Evolutionary conservation across 2,113 vertebrate species (phyloP).

Genomic region (Brachirus orientalis): DNA sequence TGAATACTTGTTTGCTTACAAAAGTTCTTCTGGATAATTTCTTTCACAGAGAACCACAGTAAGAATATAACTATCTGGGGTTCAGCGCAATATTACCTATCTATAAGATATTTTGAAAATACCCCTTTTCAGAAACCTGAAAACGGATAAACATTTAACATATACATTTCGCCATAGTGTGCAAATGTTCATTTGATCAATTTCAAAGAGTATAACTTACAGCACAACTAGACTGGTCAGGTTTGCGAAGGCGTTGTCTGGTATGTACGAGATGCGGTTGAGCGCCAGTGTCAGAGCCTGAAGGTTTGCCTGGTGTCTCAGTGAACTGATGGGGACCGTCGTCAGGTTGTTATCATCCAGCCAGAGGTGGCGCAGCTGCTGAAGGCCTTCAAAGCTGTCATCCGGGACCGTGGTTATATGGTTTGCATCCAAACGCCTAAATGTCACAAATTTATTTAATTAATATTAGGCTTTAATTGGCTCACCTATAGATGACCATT

Average conservation of each 20-base stretch:
- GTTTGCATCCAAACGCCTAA: slow-evolving; percentile 95
- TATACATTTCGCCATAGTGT: background rate
- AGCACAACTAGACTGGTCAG: slow-evolving; percentile 96
- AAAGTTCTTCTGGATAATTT: too few species aligned
- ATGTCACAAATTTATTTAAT: background rate
- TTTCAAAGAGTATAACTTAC: slow-evolving; percentile 83
- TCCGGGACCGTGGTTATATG: slow-evolving; percentile 92
- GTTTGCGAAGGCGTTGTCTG: slow-evolving; percentile 93
- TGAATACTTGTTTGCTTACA: too few species aligned
- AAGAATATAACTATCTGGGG: too few species aligned
- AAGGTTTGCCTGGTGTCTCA: slow-evolving; percentile 91
- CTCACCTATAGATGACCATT: too few species aligned
- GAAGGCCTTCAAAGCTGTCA: slow-evolving; percentile 93
- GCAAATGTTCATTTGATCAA: slow-evolving; percentile 12
- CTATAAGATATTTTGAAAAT: too few species aligned
- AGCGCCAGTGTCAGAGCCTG: slow-evolving; percentile 95
- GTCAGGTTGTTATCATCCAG: slow-evolving; percentile 95
- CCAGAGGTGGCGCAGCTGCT: slow-evolving; percentile 96
- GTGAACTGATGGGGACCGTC: slow-evolving; percentile 87
- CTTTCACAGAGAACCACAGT: too few species aligned
- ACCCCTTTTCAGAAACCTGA: too few species aligned
- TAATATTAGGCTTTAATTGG: background rate
- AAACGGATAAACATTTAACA: background rate
- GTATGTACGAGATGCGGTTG: slow-evolving; percentile 92
- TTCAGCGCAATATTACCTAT: too few species aligned